Percentiles rank a stretch among this genome's conserved stretches.
phyloP scores from a whole-genome alignment of 2,113 vertebrate species.

The Semicossyphus pulcher region DNA sequence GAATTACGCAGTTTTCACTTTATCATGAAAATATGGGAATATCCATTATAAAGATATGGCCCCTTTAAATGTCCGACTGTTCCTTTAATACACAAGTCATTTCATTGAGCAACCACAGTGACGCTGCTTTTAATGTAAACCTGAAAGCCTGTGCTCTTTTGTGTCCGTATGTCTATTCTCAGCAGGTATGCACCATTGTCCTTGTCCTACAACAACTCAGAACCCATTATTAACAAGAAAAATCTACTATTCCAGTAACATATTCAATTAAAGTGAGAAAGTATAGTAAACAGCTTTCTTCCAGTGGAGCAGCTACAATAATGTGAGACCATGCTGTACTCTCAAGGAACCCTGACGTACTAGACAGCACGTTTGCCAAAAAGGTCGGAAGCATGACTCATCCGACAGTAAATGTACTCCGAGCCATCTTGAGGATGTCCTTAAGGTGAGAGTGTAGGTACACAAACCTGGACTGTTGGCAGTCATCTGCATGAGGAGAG shows the following conservation, averaged over 20 bases:
- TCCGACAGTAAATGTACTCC: slow-evolving; percentile 9
- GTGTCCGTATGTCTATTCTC: background rate
- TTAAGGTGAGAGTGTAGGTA: slow-evolving; percentile 11
- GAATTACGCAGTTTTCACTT: too few relatives aligned
- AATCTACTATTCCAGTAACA: background rate
- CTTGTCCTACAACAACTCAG: background rate
- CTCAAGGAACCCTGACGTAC: slow-evolving; percentile 22
- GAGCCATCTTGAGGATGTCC: slow-evolving; percentile 25
- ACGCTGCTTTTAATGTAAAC: slow-evolving; percentile 19
- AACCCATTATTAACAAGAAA: background rate
- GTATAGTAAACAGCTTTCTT: background rate
- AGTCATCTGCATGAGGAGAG: slow-evolving; percentile 99
- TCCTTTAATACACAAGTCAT: background rate
- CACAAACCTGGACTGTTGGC: slow-evolving; percentile 97
- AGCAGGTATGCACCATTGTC: background rate
- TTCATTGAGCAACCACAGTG: background rate
- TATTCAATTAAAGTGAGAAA: background rate
- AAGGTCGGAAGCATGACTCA: slow-evolving; percentile 58
- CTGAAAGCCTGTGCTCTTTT: background rate
- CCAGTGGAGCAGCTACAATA: background rate
- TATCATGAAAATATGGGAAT: too few relatives aligned
- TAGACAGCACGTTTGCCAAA: background rate
- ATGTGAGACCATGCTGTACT: background rate
- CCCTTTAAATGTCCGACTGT: background rate
- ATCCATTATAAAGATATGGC: too few relatives aligned